Evolutionary conservation across 1,140 invertebrate genomes (phyloP), one percentile per base, ranked within the genome.

Genomic region (Diorhabda carinulata): DNA sequence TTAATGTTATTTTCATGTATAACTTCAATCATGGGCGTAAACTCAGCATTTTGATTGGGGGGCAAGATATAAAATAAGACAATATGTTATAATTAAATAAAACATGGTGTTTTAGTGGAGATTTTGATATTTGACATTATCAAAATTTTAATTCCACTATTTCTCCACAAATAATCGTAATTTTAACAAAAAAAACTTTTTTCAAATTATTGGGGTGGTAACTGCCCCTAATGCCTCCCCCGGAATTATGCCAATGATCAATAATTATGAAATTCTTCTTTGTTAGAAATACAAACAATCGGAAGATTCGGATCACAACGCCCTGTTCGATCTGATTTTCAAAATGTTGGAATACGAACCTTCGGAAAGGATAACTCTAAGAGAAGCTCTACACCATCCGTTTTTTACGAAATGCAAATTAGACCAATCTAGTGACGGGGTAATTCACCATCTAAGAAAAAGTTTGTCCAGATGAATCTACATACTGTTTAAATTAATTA

Each of bases 271-370:
- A 52, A 7, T 47, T 10, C 40, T 66, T 61, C 43, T 73, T 73
- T 73, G 25, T 25, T 87, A 98, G 94, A 89, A 96, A 81, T 99
- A 98, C 83, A 89, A 96, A 82, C 87, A 91, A 76, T 87, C 84
- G 69, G 94, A 95, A 66, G 93, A 96, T 76, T 89, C 94, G 69
- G 97, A 99, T 74, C 94, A 98, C 81, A 87, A 90, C 68, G 89
- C 96, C 76, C 83, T 99, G 72, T 98, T 99, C 83, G 95, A 99
- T 79, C 84, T 99, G 70, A 92, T 99, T 72, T 87, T 90, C 73
- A 89, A 90, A 82, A 99, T 99, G 97, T 83, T 99, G 77, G 95
- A 98, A 70, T 99, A 98, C 82, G 96, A 99, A 78, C 97, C 97
- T 41, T 86, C 87, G 8, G 89, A 94, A 77, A 87, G 98, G 59